These are phyloP conservation scores for Trissolcus brochymenae DNA, from an alignment of 2,888 invertebrate species.

Conservation along the genomic window DNA sequence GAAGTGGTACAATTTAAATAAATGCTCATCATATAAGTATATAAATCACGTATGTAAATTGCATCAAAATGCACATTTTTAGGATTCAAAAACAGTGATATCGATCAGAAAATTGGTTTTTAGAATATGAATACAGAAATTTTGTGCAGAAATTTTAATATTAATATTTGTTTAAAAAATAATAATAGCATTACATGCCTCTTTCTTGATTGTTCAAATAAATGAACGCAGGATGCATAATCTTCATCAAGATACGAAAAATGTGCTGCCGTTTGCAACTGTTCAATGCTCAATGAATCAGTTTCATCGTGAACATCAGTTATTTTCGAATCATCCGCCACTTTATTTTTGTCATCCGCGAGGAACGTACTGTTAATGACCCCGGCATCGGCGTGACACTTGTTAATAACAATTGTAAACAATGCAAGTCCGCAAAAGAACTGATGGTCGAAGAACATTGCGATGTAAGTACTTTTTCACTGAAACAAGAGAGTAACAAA, in stretches of 20 bases:
- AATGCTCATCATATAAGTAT: background rate
- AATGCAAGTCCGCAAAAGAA: background rate
- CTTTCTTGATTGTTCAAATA: slow-evolving; percentile 75
- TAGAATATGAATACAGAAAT: too few relatives aligned
- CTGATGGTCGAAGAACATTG: background rate
- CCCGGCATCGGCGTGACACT: slow-evolving; percentile 15
- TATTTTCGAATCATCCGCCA: slow-evolving; percentile 13
- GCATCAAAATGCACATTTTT: background rate
- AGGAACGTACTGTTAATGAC: background rate
- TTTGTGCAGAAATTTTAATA: too few relatives aligned
- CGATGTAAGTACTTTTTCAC: background rate
- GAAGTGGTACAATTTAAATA: background rate
- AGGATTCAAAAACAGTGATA: background rate
- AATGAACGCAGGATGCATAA: slow-evolving; percentile 83
- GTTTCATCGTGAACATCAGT: slow-evolving; percentile 5
- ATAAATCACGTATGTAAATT: background rate
- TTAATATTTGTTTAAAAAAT: background rate
- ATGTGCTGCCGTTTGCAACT: slow-evolving; percentile 76
- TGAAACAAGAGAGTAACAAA: too few relatives aligned
- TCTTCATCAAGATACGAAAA: slow-evolving; percentile 83
- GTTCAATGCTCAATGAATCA: slow-evolving; percentile 57
- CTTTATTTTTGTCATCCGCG: slow-evolving; percentile 17
- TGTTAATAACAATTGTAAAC: slow-evolving; percentile 2
- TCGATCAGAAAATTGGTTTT: background rate
- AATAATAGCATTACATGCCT: slow-evolving; percentile 15